Evolutionary conservation across 2,797 vertebrate genomes (phyloP), one percentile per base, ranked within the genome.

Genomic region (Peromyscus attwateri): DNA sequence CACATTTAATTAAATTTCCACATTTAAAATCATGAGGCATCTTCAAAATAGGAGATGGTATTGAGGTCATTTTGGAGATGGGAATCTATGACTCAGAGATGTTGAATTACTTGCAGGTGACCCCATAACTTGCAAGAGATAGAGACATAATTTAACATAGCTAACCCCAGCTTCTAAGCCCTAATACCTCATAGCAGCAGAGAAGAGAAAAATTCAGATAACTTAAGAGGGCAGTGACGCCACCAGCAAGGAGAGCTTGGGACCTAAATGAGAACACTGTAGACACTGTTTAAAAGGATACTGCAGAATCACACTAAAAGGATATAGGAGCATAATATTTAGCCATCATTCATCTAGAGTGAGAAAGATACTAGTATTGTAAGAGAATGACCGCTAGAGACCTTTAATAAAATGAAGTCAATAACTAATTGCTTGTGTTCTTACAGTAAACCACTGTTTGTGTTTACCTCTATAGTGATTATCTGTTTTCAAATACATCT

Each of bases 371-470:
- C 27, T 66, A 46, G 21, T n/a, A 6, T 62, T 4, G 7, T 40
- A 82, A 46, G 73, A 89, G 34, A 95, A 87, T 12, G 31, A 37
- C 25, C 71, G 8, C 79, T 84, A 68, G 64, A 96, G n/a, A 83
- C n/a, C 4, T 52, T 82, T 21, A 57, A 8, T 12, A 37, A 64
- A 66, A 46, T n/a, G 13, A 57, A 31, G 12, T 43, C 79, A 66
- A 94, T 87, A 70, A n/a, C 43, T 95, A 76, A 64, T 73, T 60
- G 14, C 40, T 17, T 96, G 29, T 87, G 25, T 43, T 94, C 92
- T 73, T 13, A 34, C 49, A 57, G 21, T 57, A 64, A 95, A 57
- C 57, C n/a, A 16, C n/a, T 96, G 16, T 34, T 43, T 66, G 37
- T 77, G 1, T 87, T 94, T 84, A 49, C 2, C 17, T 66, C 25